A percentile compares a stretch with the other conserved stretches of the same genome.
phyloP scores from a whole-genome alignment of 2,888 invertebrate species.

The Macrosoma leucophasiata region DNA sequence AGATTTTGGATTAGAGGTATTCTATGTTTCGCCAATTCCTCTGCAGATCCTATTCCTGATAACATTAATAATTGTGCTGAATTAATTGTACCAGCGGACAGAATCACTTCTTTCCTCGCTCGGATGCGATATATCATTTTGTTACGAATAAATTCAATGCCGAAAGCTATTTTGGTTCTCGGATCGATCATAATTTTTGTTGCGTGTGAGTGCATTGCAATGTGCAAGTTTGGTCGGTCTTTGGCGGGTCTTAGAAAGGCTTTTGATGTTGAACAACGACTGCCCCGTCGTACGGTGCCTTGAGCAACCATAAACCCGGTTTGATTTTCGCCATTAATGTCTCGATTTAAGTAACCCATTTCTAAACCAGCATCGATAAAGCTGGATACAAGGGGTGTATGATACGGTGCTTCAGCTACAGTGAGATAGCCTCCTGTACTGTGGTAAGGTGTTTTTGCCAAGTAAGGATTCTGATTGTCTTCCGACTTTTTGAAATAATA shows the following conservation, averaged over 20 bases:
- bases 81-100: slow-evolving; percentile 94
- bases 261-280: slow-evolving; percentile 91
- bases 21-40: slow-evolving; percentile 81
- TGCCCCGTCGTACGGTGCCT: slow-evolving; percentile 84
- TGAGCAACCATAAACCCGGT: slow-evolving; percentile 94
- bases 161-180: slow-evolving; percentile 84
- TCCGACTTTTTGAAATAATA: slow-evolving; percentile 94
- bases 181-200: slow-evolving; percentile 85
- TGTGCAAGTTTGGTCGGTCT: slow-evolving; percentile 86
- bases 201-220: slow-evolving; percentile 88
- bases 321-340: slow-evolving; percentile 90
- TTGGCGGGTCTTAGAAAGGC: slow-evolving; percentile 89
- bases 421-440: slow-evolving; percentile 88
- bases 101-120: slow-evolving; percentile 89
- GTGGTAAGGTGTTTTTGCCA: slow-evolving; percentile 86
- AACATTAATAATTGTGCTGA: slow-evolving; percentile 96
- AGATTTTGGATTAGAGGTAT: slow-evolving; percentile 89
- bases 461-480: slow-evolving; percentile 90
- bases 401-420: slow-evolving; percentile 90
- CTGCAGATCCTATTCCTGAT: slow-evolving; percentile 89
- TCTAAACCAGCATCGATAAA: slow-evolving; percentile 90
- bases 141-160: slow-evolving; percentile 86
- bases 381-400: slow-evolving; percentile 86
- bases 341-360: slow-evolving; percentile 89
- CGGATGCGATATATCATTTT: slow-evolving; percentile 82